Evolutionary conservation across 2,113 vertebrate genomes (phyloP).

Genomic region (Peromyscus californicus): DNA sequence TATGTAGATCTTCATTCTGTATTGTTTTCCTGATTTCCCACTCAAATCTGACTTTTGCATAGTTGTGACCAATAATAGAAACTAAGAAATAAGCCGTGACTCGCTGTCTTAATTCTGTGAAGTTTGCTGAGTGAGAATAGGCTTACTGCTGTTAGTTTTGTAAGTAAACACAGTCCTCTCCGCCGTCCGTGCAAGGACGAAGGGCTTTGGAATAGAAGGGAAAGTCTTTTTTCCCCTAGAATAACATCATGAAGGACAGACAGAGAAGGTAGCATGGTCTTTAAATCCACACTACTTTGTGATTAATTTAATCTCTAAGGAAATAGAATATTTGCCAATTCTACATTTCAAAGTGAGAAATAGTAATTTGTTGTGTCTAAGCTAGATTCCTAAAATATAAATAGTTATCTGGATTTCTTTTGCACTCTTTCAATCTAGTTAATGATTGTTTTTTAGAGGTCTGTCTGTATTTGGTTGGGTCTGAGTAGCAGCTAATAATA

Average conservation of each 20-base stretch:
- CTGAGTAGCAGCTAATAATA: constrained; percentile 72
- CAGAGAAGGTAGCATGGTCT: not conserved
- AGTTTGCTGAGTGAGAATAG: constrained; percentile 20
- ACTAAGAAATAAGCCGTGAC: constrained; percentile 10
- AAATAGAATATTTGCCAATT: constrained; percentile 37
- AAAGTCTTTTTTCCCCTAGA: not conserved
- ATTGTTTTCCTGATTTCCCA: constrained; percentile 31
- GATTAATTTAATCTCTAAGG: constrained; percentile 44
- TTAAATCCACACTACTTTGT: constrained; percentile 37
- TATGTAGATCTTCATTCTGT: not conserved
- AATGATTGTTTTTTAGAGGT: constrained; percentile 65
- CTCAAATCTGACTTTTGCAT: constrained; percentile 5
- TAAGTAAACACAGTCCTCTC: constrained; percentile 16
- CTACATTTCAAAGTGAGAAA: constrained; percentile 7
- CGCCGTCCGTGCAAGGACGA: not conserved
- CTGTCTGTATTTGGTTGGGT: constrained; percentile 41
- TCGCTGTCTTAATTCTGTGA: not conserved
- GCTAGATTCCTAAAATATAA: constrained; percentile 53
- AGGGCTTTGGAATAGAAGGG: constrained; percentile 7
- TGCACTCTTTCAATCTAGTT: constrained; percentile 41
- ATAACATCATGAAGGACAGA: not conserved
- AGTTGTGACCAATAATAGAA: constrained; percentile 7
- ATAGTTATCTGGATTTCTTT: constrained; percentile 43
- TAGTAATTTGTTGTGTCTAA: constrained; percentile 16
- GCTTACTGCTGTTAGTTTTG: not conserved